A percentile compares a stretch with the other conserved stretches of the same genome.
These are phyloP conservation scores for Ceratoteleas bidentatus DNA, from an alignment of 1,140 invertebrate genomes.

Conservation along the genomic window DNA sequence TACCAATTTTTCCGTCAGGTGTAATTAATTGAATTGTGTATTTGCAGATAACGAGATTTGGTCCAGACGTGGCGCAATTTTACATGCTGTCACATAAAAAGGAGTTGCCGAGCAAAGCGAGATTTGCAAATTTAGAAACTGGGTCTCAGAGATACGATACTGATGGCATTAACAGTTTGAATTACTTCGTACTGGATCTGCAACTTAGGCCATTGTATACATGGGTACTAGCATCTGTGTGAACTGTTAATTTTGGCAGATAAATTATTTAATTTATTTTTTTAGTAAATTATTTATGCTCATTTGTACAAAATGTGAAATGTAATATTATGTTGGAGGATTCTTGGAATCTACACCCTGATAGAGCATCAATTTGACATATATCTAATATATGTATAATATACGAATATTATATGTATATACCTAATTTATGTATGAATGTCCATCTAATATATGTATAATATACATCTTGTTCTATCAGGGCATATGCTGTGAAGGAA, in stretches of 20 bases:
- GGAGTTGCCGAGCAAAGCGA: slow-evolving; percentile 82
- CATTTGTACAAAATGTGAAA: not conserved
- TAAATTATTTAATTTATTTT: not conserved
- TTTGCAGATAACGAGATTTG: slow-evolving; percentile 85
- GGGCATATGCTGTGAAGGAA: too few species aligned
- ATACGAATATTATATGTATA: too few species aligned
- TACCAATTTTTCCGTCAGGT: not conserved
- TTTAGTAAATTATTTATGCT: not conserved
- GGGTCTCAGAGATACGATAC: slow-evolving; percentile 82
- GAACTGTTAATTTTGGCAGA: slow-evolving; percentile 16
- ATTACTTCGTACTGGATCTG: slow-evolving; percentile 78
- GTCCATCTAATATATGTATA: too few species aligned
- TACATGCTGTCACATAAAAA: slow-evolving; percentile 89
- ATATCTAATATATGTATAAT: too few species aligned
- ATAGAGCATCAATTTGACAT: too few species aligned
- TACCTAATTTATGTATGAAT: too few species aligned
- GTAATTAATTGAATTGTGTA: too few species aligned
- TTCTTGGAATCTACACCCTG: too few species aligned
- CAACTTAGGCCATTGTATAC: slow-evolving; percentile 76
- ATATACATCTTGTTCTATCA: too few species aligned
- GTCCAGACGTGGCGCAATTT: slow-evolving; percentile 87
- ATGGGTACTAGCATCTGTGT: slow-evolving; percentile 79
- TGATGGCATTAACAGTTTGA: slow-evolving; percentile 86
- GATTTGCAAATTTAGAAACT: slow-evolving; percentile 83
- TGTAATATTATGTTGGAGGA: too few species aligned